Evolutionary conservation across 2,888 invertebrate genomes (phyloP).

Genomic region (Ecdyonurus torrentis): DNA sequence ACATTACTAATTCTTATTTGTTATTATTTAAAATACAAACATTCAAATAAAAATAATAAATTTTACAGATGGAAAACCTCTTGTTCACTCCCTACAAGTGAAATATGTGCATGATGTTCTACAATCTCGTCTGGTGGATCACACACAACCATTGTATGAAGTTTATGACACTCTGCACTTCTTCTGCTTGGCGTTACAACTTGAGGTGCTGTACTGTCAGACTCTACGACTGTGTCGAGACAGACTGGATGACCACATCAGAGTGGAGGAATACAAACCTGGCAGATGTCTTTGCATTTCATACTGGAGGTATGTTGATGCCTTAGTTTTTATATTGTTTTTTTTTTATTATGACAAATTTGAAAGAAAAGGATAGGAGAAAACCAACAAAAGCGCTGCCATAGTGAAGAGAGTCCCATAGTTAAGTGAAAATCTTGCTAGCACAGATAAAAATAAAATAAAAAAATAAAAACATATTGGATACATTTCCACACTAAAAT

Average conservation of each 20-base stretch:
- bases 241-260: slow-evolving; percentile 72
- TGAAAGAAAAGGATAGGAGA: too few relatives aligned
- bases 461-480: too few relatives aligned
- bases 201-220: slow-evolving; percentile 79
- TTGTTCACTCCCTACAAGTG: slow-evolving; percentile 88
- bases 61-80: slow-evolving; percentile 68
- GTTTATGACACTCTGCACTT: slow-evolving; percentile 73
- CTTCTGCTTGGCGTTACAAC: slow-evolving; percentile 88
- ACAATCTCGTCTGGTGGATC: slow-evolving; percentile 74
- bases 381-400: too few relatives aligned
- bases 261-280: slow-evolving; percentile 78
- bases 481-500: too few relatives aligned
- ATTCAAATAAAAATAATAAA: not conserved
- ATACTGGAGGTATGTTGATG: slow-evolving; percentile 76
- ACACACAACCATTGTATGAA: slow-evolving; percentile 59
- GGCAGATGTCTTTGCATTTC: slow-evolving; percentile 82
- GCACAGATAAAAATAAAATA: too few relatives aligned
- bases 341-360: too few relatives aligned
- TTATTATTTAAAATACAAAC: too few relatives aligned
- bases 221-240: slow-evolving; percentile 75
- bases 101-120: slow-evolving; percentile 88
- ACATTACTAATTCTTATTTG: too few relatives aligned
- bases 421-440: too few relatives aligned
- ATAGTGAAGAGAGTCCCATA: too few relatives aligned
- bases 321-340: too few relatives aligned